These are phyloP conservation scores for Drosophila grimshawi DNA, from an alignment of 1,140 invertebrate species.

Conservation along the genomic window DNA sequence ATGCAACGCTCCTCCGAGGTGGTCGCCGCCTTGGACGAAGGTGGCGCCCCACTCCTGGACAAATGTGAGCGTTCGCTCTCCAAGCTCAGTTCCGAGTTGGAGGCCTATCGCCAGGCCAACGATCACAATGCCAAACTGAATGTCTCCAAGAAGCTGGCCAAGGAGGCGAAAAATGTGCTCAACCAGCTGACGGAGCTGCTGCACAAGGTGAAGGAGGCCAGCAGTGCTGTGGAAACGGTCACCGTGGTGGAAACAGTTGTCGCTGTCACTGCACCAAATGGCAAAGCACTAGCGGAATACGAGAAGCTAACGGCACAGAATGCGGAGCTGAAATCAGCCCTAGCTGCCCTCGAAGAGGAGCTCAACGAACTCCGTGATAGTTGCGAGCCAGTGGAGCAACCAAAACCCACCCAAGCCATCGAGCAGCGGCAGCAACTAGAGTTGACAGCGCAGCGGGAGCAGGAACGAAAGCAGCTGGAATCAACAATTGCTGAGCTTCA, in stretches of 20 bases:
- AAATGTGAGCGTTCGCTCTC: conserved; percentile 74
- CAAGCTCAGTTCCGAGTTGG: conserved; percentile 74
- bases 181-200: conserved; percentile 72
- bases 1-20: conserved; percentile 79
- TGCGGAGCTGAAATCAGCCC: conserved; percentile 68
- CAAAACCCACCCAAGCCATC: conserved; percentile 16
- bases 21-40: conserved; percentile 66
- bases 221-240: conserved; percentile 80
- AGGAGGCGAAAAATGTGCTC: conserved; percentile 78
- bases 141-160: conserved; percentile 79
- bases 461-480: conserved; percentile 32
- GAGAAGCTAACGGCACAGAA: conserved; percentile 85
- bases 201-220: conserved; percentile 85
- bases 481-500: conserved; percentile 32
- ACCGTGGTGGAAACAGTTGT: conserved; percentile 80
- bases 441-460: not conserved
- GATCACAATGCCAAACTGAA: conserved; percentile 79
- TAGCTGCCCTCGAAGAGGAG: conserved; percentile 54
- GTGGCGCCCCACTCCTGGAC: conserved; percentile 59
- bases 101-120: conserved; percentile 75
- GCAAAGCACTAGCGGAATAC: conserved; percentile 83
- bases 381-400: conserved; percentile 16
- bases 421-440: conserved; percentile 14
- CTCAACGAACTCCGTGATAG: conserved; percentile 55
- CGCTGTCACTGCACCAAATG: conserved; percentile 77